Evolutionary conservation across 2,888 invertebrate species (phyloP).

Genomic region (Hylaea fasciaria): DNA sequence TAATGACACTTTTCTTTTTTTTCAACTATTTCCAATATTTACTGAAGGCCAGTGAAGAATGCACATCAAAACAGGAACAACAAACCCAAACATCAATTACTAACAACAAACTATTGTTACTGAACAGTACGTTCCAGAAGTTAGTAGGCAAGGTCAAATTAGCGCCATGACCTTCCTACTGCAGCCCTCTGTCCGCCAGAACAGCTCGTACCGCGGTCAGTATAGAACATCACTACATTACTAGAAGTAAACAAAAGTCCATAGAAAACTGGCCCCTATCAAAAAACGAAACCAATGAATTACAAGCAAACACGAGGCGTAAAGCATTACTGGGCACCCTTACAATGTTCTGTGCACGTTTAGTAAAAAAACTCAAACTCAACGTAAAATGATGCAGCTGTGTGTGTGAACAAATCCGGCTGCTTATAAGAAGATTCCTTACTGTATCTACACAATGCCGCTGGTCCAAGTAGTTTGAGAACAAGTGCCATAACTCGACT

Average conservation of each 20-base stretch:
- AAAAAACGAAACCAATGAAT: too few relatives aligned
- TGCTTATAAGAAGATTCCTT: constrained; percentile 7
- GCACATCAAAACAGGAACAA: neutral
- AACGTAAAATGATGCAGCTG: neutral
- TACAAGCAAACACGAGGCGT: neutral
- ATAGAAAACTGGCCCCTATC: too few relatives aligned
- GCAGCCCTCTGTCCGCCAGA: constrained; percentile 71
- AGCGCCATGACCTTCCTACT: constrained; percentile 79
- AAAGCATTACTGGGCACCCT: too few relatives aligned
- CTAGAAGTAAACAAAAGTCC: neutral
- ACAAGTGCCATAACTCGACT: constrained; percentile 85
- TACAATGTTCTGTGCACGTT: neutral
- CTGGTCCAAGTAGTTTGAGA: constrained; percentile 80
- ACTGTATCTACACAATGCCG: constrained; percentile 18
- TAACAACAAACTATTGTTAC: constrained; percentile 57
- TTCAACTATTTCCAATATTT: too few relatives aligned
- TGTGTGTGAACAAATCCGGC: neutral
- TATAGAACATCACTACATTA: constrained; percentile 1
- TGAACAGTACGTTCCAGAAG: constrained; percentile 63
- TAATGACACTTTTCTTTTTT: too few relatives aligned
- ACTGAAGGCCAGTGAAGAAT: too few relatives aligned
- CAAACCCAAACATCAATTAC: constrained; percentile 45
- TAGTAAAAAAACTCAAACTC: neutral
- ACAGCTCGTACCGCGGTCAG: constrained; percentile 1
- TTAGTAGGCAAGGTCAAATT: constrained; percentile 82